Conservation (phyloP, 2,888 invertebrate genomes). For the Ernsta delagoae region DNA sequence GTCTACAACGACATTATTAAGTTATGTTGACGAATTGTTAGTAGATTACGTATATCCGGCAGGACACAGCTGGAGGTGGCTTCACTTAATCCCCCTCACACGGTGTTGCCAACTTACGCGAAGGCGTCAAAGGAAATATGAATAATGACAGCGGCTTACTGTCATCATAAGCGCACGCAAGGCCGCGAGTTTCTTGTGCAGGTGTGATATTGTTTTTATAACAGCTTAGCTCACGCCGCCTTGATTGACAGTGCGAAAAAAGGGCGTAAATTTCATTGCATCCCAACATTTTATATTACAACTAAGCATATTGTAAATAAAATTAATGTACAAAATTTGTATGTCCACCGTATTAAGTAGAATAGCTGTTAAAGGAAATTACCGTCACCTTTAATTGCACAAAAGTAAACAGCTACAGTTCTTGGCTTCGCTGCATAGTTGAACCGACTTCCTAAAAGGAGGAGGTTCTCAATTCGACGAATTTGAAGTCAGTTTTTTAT, state of each 20-base stretch:
- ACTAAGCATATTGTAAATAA: too few species aligned
- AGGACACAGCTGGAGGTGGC: conserved; percentile 68
- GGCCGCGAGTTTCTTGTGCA: conserved; percentile 9
- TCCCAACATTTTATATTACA: too few species aligned
- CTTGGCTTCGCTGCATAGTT: too few species aligned
- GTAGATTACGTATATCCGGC: conserved; percentile 76
- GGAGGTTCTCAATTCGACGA: too few species aligned
- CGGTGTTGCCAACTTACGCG: conserved; percentile 57
- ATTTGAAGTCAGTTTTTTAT: too few species aligned
- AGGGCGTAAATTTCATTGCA: background rate
- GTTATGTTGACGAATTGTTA: conserved; percentile 68
- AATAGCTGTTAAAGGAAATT: too few species aligned
- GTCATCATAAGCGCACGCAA: conserved; percentile 16
- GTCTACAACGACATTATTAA: conserved; percentile 64
- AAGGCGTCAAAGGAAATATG: conserved; percentile 66
- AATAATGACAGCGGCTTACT: conserved; percentile 60
- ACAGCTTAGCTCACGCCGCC: background rate
- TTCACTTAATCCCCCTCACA: conserved; percentile 67
- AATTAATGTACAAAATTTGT: too few species aligned
- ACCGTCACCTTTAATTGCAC: too few species aligned
- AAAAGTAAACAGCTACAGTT: too few species aligned
- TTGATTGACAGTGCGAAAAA: background rate
- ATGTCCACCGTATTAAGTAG: too few species aligned
- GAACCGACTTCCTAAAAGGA: too few species aligned
- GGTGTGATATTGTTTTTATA: conserved; percentile 1